Percentiles rank a stretch among this genome's conserved stretches.
Conservation (phyloP, 2,797 vertebrate genomes). For the Psittacula derbiana region DNA sequence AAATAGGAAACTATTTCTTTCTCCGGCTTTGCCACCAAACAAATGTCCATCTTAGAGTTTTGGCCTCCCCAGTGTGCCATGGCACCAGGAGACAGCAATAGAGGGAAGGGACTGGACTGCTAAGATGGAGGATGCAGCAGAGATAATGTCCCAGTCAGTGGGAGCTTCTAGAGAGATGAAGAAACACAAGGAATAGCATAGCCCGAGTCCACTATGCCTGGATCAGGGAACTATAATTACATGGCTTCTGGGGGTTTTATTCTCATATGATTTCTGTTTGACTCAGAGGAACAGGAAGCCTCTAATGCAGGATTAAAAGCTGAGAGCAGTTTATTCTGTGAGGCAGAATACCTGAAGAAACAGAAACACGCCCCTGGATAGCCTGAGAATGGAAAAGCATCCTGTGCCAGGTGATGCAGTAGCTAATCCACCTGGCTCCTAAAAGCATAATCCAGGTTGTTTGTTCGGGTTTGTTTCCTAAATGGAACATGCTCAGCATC, state of each 20-base stretch:
- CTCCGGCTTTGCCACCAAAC: not conserved
- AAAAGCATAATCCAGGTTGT: not conserved
- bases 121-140: not conserved
- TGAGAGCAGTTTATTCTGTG: not conserved
- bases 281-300: not conserved
- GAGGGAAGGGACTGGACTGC: not conserved
- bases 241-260: not conserved
- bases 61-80: not conserved
- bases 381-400: not conserved
- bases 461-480: not conserved
- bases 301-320: not conserved
- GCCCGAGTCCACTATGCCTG: not conserved
- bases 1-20: not conserved
- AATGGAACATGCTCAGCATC: not conserved
- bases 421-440: not conserved
- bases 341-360: not conserved
- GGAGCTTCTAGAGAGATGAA: not conserved
- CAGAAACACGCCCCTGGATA: not conserved
- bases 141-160: not conserved
- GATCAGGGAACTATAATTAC: not conserved
- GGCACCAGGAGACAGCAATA: accelerated
- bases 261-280: not conserved
- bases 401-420: not conserved
- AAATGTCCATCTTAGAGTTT: not conserved
- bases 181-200: not conserved